Conservation (phyloP, 2,888 invertebrate genomes). For the Ectobius pallidus region DNA sequence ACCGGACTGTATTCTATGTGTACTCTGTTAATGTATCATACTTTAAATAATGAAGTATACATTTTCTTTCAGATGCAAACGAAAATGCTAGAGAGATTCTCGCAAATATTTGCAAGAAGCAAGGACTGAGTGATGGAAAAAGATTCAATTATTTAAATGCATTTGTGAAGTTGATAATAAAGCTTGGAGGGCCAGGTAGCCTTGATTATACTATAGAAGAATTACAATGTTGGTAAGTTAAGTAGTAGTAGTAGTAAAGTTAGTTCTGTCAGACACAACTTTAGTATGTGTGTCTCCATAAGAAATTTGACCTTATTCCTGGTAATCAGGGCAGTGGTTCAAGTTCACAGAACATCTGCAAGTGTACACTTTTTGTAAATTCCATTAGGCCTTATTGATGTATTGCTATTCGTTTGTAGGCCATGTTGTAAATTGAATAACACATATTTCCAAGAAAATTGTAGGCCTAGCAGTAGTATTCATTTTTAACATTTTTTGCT, state of each 20-base stretch:
- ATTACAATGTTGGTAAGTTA: slow-evolving; percentile 76
- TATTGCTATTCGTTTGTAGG: no score
- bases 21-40: slow-evolving; percentile 44
- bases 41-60: neutral
- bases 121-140: slow-evolving; percentile 73
- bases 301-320: no score
- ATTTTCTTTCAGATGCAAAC: slow-evolving; percentile 55
- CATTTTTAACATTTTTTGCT: no score
- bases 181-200: slow-evolving; percentile 63
- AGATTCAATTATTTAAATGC: slow-evolving; percentile 87
- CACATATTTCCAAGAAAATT: no score
- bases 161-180: slow-evolving; percentile 78
- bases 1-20: slow-evolving; percentile 32
- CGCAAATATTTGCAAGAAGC: slow-evolving; percentile 64
- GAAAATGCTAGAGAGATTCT: slow-evolving; percentile 66
- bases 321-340: neutral
- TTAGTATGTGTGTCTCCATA: no score
- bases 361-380: slow-evolving; percentile 8
- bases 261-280: no score
- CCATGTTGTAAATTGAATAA: no score
- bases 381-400: neutral
- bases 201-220: slow-evolving; percentile 80
- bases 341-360: slow-evolving; percentile 27
- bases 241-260: no score
- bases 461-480: no score